Evolutionary conservation across 2,888 invertebrate genomes (phyloP).

Genomic region (Deroplatys truncata): DNA sequence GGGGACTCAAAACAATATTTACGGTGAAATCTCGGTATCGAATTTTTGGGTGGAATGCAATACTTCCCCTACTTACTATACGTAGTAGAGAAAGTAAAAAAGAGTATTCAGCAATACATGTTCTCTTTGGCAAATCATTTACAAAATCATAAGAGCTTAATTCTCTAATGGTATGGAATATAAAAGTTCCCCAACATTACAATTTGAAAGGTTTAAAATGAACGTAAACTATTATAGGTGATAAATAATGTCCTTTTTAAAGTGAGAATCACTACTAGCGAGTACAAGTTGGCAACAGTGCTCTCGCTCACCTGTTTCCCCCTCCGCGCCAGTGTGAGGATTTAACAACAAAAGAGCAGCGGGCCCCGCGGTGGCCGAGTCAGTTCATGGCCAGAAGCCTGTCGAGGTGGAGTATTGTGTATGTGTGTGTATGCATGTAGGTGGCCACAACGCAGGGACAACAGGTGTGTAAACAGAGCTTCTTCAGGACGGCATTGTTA

Average conservation of each 20-base stretch:
- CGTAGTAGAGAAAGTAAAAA: too few relatives aligned
- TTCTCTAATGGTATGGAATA: too few relatives aligned
- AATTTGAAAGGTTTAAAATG: too few relatives aligned
- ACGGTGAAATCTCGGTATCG: too few relatives aligned
- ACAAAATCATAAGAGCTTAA: too few relatives aligned
- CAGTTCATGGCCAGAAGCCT: conserved; percentile 17
- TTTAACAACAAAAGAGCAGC: conserved; percentile 16
- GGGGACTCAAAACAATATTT: too few relatives aligned
- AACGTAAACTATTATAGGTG: too few relatives aligned
- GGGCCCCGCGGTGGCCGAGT: neutral
- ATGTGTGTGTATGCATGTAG: neutral
- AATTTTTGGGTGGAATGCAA: too few relatives aligned
- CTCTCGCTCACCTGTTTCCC: neutral
- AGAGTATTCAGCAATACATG: too few relatives aligned
- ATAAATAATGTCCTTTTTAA: neutral
- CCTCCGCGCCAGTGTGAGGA: neutral
- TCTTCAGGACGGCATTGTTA: neutral
- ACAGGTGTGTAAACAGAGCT: neutral
- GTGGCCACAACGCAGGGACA: neutral
- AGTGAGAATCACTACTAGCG: neutral
- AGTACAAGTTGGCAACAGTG: neutral
- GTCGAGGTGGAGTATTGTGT: neutral
- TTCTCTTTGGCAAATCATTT: too few relatives aligned
- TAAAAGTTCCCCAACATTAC: too few relatives aligned
- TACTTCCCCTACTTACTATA: too few relatives aligned